These are phyloP conservation scores for Papilio dardanus DNA, from an alignment of 1,140 invertebrate species.

Conservation along the genomic window DNA sequence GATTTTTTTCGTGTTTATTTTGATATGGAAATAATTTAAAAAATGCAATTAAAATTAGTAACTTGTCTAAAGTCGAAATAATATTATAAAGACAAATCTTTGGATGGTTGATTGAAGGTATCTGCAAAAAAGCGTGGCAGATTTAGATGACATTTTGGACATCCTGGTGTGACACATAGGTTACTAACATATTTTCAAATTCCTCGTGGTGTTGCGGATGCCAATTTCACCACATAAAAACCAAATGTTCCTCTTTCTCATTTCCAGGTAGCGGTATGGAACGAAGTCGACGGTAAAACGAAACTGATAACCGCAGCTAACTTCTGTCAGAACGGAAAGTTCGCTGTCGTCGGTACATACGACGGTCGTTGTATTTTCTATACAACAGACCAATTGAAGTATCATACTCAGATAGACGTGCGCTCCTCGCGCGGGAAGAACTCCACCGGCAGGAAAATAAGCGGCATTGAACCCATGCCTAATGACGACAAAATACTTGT, in stretches of 20 bases:
- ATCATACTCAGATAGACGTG: slow-evolving; percentile 98
- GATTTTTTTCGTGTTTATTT: background rate
- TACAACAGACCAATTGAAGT: slow-evolving; percentile 98
- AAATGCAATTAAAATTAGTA: too few species aligned
- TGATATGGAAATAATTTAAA: too few species aligned
- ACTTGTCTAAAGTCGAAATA: too few species aligned
- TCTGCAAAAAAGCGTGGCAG: too few species aligned
- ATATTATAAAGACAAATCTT: too few species aligned
- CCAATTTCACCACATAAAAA: too few species aligned
- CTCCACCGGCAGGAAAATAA: slow-evolving; percentile 96
- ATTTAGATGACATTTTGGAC: too few species aligned
- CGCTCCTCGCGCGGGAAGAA: slow-evolving; percentile 97
- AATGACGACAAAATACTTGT: slow-evolving; percentile 98
- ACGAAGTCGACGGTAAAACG: slow-evolving; percentile 96
- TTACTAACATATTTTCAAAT: too few species aligned
- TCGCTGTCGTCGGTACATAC: slow-evolving; percentile 98
- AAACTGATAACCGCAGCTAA: slow-evolving; percentile 99
- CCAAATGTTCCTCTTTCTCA: too few species aligned
- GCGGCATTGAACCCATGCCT: slow-evolving; percentile 98
- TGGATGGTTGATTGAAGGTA: too few species aligned
- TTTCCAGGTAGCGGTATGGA: slow-evolving; percentile 93
- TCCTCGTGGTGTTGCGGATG: too few species aligned
- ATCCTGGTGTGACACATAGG: too few species aligned
- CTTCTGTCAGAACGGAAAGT: slow-evolving; percentile 98
- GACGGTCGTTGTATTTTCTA: slow-evolving; percentile 99